phyloP scores from a whole-genome alignment of 2,888 invertebrate species.

The Colletes collaris region DNA sequence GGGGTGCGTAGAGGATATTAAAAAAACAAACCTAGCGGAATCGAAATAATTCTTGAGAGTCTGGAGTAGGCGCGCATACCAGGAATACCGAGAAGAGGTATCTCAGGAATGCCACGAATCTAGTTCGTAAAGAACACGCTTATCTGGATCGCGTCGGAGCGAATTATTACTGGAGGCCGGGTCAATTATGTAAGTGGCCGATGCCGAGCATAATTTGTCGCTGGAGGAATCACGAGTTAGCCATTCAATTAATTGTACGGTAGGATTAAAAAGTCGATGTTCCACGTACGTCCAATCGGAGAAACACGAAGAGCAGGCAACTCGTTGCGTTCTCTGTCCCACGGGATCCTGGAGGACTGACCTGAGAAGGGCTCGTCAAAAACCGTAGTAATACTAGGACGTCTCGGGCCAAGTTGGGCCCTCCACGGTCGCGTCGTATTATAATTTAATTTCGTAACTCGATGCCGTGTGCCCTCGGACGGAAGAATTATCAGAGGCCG shows the following conservation, averaged over 20 bases:
- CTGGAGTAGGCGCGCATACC: slow-evolving; percentile 23
- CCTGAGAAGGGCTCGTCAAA: slow-evolving; percentile 57
- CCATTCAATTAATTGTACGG: slow-evolving; percentile 39
- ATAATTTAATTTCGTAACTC: slow-evolving; percentile 78
- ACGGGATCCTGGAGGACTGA: slow-evolving; percentile 50
- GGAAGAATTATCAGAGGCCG: slow-evolving; percentile 56
- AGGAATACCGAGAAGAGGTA: slow-evolving; percentile 34
- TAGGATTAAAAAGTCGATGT: neutral
- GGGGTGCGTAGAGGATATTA: neutral
- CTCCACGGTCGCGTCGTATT: slow-evolving; percentile 65
- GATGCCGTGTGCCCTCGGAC: slow-evolving; percentile 64
- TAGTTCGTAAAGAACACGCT: slow-evolving; percentile 46
- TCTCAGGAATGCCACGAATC: slow-evolving; percentile 51
- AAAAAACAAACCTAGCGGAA: neutral
- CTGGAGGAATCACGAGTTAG: slow-evolving; percentile 26
- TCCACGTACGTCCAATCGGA: neutral
- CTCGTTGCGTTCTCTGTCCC: slow-evolving; percentile 32
- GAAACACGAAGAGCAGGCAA: neutral
- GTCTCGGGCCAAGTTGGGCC: slow-evolving; percentile 54
- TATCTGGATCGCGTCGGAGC: slow-evolving; percentile 43
- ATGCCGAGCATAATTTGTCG: slow-evolving; percentile 52
- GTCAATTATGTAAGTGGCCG: slow-evolving; percentile 52
- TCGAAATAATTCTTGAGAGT: neutral
- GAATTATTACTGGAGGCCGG: slow-evolving; percentile 42
- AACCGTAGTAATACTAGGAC: slow-evolving; percentile 40